A percentile compares a stretch with the other conserved stretches of the same genome.
phyloP scores from a whole-genome alignment of 92 coral and sea anemone genomes.

The Muricea muricata region DNA sequence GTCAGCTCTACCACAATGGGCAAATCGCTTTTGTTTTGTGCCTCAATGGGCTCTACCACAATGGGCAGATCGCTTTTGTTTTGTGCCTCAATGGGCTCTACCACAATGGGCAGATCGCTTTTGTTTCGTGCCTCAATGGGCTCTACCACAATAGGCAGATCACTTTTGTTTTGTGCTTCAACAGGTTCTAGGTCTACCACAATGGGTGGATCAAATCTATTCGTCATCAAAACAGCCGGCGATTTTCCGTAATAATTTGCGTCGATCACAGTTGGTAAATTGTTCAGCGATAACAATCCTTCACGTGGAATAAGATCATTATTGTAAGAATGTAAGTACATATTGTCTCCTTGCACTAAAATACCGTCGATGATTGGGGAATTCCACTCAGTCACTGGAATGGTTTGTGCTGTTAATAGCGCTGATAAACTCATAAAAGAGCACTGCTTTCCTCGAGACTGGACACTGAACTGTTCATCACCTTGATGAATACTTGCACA shows the following conservation, averaged over 20 bases:
- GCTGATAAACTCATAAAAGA: neutral
- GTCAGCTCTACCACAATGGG: slow-evolving; percentile 15
- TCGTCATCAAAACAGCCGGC: no score
- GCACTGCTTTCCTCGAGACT: neutral
- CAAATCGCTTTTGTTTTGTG: slow-evolving; percentile 30
- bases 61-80: slow-evolving; percentile 15
- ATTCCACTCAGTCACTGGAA: neutral
- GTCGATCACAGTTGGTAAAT: neutral
- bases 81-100: slow-evolving; percentile 49
- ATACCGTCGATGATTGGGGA: neutral
- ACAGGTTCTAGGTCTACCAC: neutral
- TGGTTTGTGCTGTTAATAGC: neutral
- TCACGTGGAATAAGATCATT: neutral
- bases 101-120: slow-evolving; percentile 44
- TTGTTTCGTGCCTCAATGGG: neutral
- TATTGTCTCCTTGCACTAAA: neutral
- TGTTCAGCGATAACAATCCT: neutral
- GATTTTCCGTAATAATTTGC: neutral
- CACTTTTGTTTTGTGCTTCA: neutral
- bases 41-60: slow-evolving; percentile 51
- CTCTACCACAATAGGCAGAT: slow-evolving; percentile 27
- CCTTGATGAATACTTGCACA: neutral
- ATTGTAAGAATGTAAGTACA: neutral
- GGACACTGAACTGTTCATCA: neutral
- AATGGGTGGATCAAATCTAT: neutral